Evolutionary conservation across 2,888 invertebrate species (phyloP), one percentile per base, ranked within the genome.

Genomic region (Tetragonula carbonaria): DNA sequence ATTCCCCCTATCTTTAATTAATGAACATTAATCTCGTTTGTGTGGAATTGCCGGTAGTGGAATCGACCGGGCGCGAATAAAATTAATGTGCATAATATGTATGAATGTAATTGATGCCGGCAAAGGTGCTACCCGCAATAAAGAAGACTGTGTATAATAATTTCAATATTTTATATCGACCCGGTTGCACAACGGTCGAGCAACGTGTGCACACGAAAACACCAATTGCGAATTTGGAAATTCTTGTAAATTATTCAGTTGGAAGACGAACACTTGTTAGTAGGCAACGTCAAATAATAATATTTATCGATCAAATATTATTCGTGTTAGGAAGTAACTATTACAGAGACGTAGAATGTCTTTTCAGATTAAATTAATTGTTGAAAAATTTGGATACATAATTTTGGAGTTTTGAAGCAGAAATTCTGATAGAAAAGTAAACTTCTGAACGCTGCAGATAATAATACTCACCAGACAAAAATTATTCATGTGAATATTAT

Each of bases 1-100:
- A 14, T 62, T 33, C 51, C 70, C 51, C 59, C 45, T 74, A 77
- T 84, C 77, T 84, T 77, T 84, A 84, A 84, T 84, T 82, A 84
- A 82, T 77, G 84, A 45, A 55, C 82, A 82, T 84, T 84, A 84
- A 84, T 84, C 76, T 65, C 77, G 59, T 65, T 66, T 59, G 82
- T 66, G 55, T 18, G 68, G 77, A 77, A 82, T 82, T 74, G 77
- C 73, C 45, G 16, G 21, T 62, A 51, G 33, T 21, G 70, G 53
- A 72, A 70, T 76, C 75, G 72, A 57, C 62, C 53, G 76, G 23
- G 76, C 66, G 77, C 50, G 74, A 82, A 82, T 74, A 84, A 75
- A 84, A 84, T 82, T 74, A 82, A 78, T 84, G 84, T 55, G 83
- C 51, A 74, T 74, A 78, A 82, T 82, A 82, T 74, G 83, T 74